Base-by-base conservation (phyloP, 2,797 vertebrate genomes). In the Argyrosomus regius region DNA sequence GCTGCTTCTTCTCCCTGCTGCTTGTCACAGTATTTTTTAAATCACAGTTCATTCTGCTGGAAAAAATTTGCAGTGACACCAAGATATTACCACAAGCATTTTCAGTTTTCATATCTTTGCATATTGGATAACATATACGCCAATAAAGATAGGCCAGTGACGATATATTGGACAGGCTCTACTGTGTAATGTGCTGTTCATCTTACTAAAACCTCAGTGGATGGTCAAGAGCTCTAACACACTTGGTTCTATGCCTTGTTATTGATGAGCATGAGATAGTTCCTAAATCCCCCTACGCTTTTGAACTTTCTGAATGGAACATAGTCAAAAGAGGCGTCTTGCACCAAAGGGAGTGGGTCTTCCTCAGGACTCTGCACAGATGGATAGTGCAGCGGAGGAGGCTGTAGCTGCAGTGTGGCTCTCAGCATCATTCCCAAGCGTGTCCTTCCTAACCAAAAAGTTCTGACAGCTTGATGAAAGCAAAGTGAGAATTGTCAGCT, bases 381-480 rank as follows among this genome's bases (percentile, higher is more conserved):
- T 52, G 2, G 7, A 56, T 16, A 14, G 14, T 16, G 45, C 46
- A 64, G 39, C 39, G 56, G 52, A 35, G 20, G 57, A 8, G 45
- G 8, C 39, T 76, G 39, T 22, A n/a, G 22, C 24, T 68, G 28
- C 17, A 6, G 26, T 17, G 13, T 69, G 50, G 26, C 31, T 72
- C n/a, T 9, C 7, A n/a, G 24, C 14, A 46, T 80, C 9, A 8
- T 71, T 50, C 54, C 61, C 56, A 48, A 39, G 31, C 22, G 24
- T 20, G 12, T 5, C 26, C 48, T 48, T 46, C 22, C 20, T 60
- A 20, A 65, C 59, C 39, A 58, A 53, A 69, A 77, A 12, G 43
- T 41, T 68, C 52, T 76, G 71, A 53, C 14, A 11, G 57, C 24
- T 16, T n/a, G 46, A 68, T 49, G 60, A 52, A 45, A 28, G 56